Evolutionary conservation across 23 tunicate genomes (phyloP).

Genomic region (Phallusia fumigata): DNA sequence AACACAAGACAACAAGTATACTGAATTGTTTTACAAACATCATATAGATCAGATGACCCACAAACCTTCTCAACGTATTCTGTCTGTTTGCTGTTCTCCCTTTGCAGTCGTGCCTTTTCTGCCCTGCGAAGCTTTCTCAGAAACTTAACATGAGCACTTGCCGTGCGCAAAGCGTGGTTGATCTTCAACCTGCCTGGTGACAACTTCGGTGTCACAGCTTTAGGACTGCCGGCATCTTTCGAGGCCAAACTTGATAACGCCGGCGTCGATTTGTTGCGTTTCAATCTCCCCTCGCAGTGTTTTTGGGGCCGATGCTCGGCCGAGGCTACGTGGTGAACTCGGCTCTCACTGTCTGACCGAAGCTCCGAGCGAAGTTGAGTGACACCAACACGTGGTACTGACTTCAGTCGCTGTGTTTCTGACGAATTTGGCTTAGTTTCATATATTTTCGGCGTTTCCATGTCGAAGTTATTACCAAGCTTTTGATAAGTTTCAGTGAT

Average conservation of each 20-base stretch:
- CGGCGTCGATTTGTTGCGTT: background rate
- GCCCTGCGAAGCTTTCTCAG: background rate
- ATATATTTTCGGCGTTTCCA: background rate
- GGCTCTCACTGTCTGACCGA: slow-evolving; percentile 3
- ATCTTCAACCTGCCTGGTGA: background rate
- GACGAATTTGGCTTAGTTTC: background rate
- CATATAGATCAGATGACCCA: too few species aligned
- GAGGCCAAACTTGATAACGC: background rate
- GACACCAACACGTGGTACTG: background rate
- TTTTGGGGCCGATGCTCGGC: background rate
- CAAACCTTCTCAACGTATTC: background rate
- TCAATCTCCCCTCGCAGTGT: background rate
- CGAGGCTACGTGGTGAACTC: background rate
- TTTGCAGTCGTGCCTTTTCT: slow-evolving; percentile 6
- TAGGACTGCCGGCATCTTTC: background rate
- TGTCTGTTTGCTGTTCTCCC: background rate
- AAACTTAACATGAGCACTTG: background rate
- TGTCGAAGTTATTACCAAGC: background rate
- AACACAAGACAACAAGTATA: too few species aligned
- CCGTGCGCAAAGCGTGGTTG: background rate
- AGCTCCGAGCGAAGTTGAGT: background rate
- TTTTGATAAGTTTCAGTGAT: background rate
- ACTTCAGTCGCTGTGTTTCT: background rate
- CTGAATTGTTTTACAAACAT: too few species aligned
- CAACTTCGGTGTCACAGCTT: background rate